Evolutionary conservation across 1,140 invertebrate species (phyloP), one percentile per base, ranked within the genome.

Genomic region (Melanaphis sacchari): DNA sequence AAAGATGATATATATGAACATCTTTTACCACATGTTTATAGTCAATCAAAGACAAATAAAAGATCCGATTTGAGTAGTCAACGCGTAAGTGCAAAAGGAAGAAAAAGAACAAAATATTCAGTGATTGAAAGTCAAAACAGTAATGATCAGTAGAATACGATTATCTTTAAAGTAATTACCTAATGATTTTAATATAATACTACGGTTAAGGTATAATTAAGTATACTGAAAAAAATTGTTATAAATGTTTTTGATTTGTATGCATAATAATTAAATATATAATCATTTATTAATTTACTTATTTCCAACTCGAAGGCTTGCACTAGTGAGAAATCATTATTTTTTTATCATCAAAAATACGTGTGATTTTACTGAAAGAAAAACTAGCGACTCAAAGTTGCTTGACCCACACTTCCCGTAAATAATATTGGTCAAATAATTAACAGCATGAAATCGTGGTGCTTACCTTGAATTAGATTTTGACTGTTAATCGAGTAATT

Each of bases 1-100:
- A 87, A 94, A 92, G 31, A 91, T 43, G 38, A 85, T 87, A 76
- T 94, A n/a, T 31, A 36, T 24, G 7, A 26, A 26, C 1, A 84
- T 0, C 38, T 93, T n/a, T 91, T 91, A 5, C 82, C 82, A 31
- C 4, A 22, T 18, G 43, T 7, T 49, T 41, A 52, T 40, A 82
- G 89, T 52, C 18, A 43, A 46, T 26, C 54, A 82, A 18, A 41
- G 9, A 52, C 40, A 40, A 76, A 46, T 18, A 94, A 93, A 81
- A 43, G 36, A 54, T 1, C 22, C 3, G 11, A 31, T 87, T 31
- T 22, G 26, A 66, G 15, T 93, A 36, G 1, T 59, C 22, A 26
- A 40, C 21, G 26, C n/a, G 38, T 31, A 41, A 41, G 31, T 22
- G 59, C 41, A 90, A 90, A n/a, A 66, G 9, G 8, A 59, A 41